Percentiles rank a stretch among this genome's conserved stretches.
phyloP scores from a whole-genome alignment of 2,888 invertebrate species.

The Molorchus minor region DNA sequence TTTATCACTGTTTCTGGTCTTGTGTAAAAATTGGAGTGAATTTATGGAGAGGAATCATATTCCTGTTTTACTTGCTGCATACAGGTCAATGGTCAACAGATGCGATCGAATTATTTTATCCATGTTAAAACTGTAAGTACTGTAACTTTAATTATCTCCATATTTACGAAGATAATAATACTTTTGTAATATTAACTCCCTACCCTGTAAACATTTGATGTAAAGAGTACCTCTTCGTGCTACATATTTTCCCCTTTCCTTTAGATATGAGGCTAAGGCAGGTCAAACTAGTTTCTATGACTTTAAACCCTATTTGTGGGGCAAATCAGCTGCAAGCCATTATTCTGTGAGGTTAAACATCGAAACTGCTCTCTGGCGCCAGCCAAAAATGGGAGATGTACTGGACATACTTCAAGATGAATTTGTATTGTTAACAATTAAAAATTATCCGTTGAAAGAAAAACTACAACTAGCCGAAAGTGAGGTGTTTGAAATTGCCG shows the following conservation, averaged over 20 bases:
- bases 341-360: constrained; percentile 73
- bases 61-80: constrained; percentile 80
- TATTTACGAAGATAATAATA: too few species aligned
- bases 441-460: constrained; percentile 69
- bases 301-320: constrained; percentile 82
- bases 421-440: constrained; percentile 72
- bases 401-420: constrained; percentile 75
- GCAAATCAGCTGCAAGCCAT: constrained; percentile 79
- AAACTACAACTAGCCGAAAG: constrained; percentile 47
- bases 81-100: constrained; percentile 74
- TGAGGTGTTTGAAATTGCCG: constrained; percentile 12
- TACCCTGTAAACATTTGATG: too few species aligned
- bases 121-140: constrained; percentile 73
- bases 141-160: too few species aligned
- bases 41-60: constrained; percentile 76
- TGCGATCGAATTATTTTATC: constrained; percentile 77
- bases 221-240: too few species aligned
- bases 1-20: constrained; percentile 70
- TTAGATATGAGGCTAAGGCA: constrained; percentile 54
- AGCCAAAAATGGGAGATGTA: constrained; percentile 77
- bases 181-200: too few species aligned
- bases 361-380: constrained; percentile 72
- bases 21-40: constrained; percentile 71
- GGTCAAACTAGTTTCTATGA: constrained; percentile 56
- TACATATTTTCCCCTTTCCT: too few species aligned